These are phyloP conservation scores for Colaptes auratus DNA, from an alignment of 2,113 vertebrate species.

Conservation along the genomic window DNA sequence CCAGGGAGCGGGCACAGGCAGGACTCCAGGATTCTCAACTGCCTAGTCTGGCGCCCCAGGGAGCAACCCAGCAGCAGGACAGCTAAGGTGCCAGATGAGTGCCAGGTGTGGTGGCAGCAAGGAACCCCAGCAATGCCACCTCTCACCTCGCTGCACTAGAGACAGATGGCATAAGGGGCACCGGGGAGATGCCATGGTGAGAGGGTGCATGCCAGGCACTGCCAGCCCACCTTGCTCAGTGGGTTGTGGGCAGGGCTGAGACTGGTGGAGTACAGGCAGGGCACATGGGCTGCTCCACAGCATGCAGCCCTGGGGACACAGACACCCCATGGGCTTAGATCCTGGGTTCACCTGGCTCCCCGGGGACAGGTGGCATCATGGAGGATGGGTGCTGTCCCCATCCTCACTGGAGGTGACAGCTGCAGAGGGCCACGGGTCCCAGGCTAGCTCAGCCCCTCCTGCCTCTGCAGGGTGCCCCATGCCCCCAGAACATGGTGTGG, in stretches of 20 bases:
- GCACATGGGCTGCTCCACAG: background rate
- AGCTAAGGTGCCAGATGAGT: background rate
- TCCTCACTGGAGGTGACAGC: background rate
- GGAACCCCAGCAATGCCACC: background rate
- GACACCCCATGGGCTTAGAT: background rate
- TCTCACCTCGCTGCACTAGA: background rate
- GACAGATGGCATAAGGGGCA: background rate
- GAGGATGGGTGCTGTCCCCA: background rate
- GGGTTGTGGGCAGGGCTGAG: background rate
- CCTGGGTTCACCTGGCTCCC: too few relatives aligned
- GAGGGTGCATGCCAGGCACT: too few relatives aligned
- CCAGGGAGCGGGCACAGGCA: background rate
- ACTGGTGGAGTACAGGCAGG: background rate
- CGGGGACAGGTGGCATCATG: background rate
- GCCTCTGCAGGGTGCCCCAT: constrained; percentile 20
- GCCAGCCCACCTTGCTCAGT: fast-evolving
- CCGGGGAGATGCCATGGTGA: background rate
- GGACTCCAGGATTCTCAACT: too few relatives aligned
- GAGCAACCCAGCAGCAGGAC: background rate
- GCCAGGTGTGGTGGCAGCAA: too few relatives aligned
- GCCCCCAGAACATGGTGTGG: constrained; percentile 79
- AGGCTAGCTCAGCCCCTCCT: background rate
- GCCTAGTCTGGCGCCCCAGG: too few relatives aligned
- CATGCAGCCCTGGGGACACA: background rate
- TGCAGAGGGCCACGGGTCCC: background rate